Evolutionary conservation across 2,888 invertebrate genomes (phyloP).

Genomic region (Mesorhabditis spiculigera): DNA sequence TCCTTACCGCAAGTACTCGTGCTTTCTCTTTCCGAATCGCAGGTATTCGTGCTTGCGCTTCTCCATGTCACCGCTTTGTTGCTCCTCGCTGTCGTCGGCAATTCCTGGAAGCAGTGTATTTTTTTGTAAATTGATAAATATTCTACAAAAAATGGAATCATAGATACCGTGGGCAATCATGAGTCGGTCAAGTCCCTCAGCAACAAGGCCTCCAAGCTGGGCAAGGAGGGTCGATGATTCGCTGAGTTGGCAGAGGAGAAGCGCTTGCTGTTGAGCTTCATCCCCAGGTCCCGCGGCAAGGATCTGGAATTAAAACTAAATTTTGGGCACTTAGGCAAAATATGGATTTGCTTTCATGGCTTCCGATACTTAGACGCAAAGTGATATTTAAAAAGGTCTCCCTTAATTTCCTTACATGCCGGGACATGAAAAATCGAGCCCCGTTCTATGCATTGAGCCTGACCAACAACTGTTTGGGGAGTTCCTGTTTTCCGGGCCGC

Average conservation of each 20-base stretch:
- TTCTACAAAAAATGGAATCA: background rate
- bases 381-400: too few species aligned
- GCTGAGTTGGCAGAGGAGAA: constrained; percentile 49
- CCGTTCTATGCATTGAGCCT: too few species aligned
- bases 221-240: constrained; percentile 47
- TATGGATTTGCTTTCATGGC: too few species aligned
- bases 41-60: constrained; percentile 56
- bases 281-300: constrained; percentile 32
- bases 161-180: constrained; percentile 45
- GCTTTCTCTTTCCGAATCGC: constrained; percentile 50
- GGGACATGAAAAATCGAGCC: too few species aligned
- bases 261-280: constrained; percentile 36
- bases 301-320: constrained; percentile 28
- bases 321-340: too few species aligned
- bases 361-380: too few species aligned
- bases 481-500: too few species aligned
- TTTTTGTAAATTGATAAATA: background rate
- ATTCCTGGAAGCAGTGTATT: constrained; percentile 17
- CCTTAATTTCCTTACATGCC: too few species aligned
- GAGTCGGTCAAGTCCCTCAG: constrained; percentile 52
- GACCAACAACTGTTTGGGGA: too few species aligned
- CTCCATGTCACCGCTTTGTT: constrained; percentile 27
- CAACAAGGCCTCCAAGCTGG: constrained; percentile 53
- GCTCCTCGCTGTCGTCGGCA: constrained; percentile 19
- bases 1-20: constrained; percentile 41